Conservation (phyloP, 2,888 invertebrate genomes). For the Hemistola chrysoprasaria region DNA sequence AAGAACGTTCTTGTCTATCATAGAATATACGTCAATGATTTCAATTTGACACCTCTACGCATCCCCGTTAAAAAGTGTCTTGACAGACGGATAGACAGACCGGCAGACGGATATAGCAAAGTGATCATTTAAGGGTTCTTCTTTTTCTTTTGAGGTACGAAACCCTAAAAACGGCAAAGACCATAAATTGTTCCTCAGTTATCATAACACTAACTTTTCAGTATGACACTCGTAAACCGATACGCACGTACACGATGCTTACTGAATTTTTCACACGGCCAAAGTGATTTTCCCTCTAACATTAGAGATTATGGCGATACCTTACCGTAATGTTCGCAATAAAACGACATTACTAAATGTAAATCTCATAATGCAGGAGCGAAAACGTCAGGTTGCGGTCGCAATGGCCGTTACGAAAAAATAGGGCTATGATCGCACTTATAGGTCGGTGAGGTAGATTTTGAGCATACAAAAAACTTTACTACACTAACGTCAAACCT, state of each 20-base stretch:
- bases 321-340: constrained; percentile 47
- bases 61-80: no score
- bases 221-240: constrained; percentile 18
- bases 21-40: no score
- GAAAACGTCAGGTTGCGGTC: constrained; percentile 51
- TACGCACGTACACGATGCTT: constrained; percentile 9
- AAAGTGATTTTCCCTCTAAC: constrained; percentile 45
- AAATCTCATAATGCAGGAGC: constrained; percentile 54
- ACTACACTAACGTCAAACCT: no score
- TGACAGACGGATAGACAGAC: no score
- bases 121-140: no score
- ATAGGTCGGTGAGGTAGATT: constrained; percentile 19
- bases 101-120: no score
- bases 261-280: constrained; percentile 51
- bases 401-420: constrained; percentile 54
- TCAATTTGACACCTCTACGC: no score
- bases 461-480: no score
- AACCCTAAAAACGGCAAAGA: no score
- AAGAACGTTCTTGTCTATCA: no score
- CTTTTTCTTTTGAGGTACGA: no score
- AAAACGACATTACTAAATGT: constrained; percentile 71
- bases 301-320: constrained; percentile 30
- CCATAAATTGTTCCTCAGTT: background rate
- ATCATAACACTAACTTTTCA: constrained; percentile 6
- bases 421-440: constrained; percentile 2